phyloP scores from a whole-genome alignment of 1,140 invertebrate genomes.

The Danaus plexippus region DNA sequence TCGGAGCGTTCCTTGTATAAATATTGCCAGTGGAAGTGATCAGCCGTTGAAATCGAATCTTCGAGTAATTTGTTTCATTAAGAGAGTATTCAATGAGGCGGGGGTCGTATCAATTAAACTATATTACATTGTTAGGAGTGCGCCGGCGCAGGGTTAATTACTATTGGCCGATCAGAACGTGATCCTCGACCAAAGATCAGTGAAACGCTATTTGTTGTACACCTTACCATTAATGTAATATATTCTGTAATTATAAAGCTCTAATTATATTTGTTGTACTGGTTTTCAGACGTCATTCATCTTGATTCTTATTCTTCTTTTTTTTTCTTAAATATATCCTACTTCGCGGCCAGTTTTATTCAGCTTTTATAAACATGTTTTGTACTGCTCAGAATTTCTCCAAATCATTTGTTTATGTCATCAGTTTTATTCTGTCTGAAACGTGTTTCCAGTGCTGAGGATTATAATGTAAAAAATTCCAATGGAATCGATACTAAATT shows the following conservation, averaged over 20 bases:
- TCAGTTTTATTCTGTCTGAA: no score
- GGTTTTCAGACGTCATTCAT: no score
- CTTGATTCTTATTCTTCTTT: no score
- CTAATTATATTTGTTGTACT: no score
- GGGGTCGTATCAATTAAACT: slow-evolving; percentile 62
- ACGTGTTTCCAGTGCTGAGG: no score
- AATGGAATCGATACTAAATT: no score
- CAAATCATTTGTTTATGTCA: no score
- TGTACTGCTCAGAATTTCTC: no score
- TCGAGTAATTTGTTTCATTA: no score
- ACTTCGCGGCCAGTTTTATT: no score
- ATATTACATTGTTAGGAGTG: slow-evolving; percentile 59
- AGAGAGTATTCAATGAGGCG: slow-evolving; percentile 21
- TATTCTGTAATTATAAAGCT: slow-evolving; percentile 6
- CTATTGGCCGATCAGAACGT: slow-evolving; percentile 54
- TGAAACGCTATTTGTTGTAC: slow-evolving; percentile 26
- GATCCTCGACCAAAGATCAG: slow-evolving; percentile 44
- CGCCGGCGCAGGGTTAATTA: slow-evolving; percentile 52
- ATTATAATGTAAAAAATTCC: neutral
- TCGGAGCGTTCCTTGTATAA: slow-evolving; percentile 9
- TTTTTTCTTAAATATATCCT: no score
- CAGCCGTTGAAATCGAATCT: neutral
- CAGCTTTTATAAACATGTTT: no score
- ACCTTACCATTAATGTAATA: slow-evolving; percentile 30
- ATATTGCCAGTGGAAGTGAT: neutral